Base-by-base conservation (phyloP, 2,113 vertebrate genomes). In the Bombycilla garrulus region DNA sequence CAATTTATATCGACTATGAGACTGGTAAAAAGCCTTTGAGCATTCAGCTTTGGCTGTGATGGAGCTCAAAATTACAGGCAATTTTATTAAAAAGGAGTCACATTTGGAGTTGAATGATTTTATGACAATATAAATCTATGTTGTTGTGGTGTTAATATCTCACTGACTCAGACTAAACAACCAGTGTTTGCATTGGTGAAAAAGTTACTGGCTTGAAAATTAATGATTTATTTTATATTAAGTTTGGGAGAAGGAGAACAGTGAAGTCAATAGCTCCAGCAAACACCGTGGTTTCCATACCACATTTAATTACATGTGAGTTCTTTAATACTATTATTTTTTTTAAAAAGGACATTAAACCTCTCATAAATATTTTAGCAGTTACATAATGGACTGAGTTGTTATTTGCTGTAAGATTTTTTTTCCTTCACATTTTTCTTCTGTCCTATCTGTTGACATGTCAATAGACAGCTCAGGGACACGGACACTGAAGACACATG, bases 221-320 rank as follows among this genome's bases (percentile, higher is more conserved):
- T 97, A 97, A 97, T 95, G 97, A 97, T 97, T 97, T 95, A 97
- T 97, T 98, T 97, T 96, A 92, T 96, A 97, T 97, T 97, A 97
- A 96, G 54, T 95, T 97, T 96, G 77, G 65, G 84, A 97, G 84
- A 97, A 97, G 92, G 82, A 88, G 87, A 96, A 87, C 17, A 44
- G 78, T 81, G 92, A 81, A 96, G 92, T 97, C 97, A 97, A 96
- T 76, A 97, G 48, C 62, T 94, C 50, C 93, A 96, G 86, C 86
- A 98, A 97, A 97, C 84, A 97, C 48, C 56, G 96, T 96, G 92
- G 96, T 97, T 98, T 98, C 97, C 95, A 72, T 64, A 96, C 96
- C 77, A 86, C 71, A 95, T 97, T 97, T 97, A 98, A 98, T 98
- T 97, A 97, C 97, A 97, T 64, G 83, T 87, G 74, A 96, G 90